Evolutionary conservation across 2,888 invertebrate species (phyloP).

Genomic region (Saturnia japonica): DNA sequence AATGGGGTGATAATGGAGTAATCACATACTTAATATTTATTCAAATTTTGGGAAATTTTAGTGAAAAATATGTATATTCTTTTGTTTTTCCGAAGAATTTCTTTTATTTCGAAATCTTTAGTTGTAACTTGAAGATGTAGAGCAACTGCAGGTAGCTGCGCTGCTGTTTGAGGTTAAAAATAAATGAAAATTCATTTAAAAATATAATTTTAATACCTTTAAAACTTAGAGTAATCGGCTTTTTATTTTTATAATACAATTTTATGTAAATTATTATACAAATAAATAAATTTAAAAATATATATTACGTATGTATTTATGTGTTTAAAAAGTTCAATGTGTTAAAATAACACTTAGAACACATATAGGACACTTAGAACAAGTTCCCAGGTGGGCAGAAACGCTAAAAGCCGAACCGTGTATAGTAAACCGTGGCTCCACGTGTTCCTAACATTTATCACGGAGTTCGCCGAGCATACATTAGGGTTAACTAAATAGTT

Average conservation of each 20-base stretch:
- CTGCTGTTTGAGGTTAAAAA: background rate
- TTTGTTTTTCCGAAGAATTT: too few species aligned
- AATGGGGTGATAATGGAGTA: too few species aligned
- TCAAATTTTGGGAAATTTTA: too few species aligned
- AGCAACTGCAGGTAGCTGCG: too few species aligned
- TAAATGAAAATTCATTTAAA: background rate
- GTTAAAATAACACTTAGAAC: background rate
- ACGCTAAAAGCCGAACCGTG: conserved; percentile 57
- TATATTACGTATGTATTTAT: background rate
- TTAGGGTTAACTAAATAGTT: conserved; percentile 47
- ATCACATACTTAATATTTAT: too few species aligned
- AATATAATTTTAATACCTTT: background rate
- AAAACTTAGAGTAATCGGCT: background rate
- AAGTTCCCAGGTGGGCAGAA: conserved; percentile 50
- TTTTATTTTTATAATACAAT: background rate
- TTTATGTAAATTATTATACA: background rate
- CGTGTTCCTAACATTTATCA: conserved; percentile 57
- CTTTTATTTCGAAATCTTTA: too few species aligned
- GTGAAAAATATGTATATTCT: too few species aligned
- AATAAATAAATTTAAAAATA: background rate
- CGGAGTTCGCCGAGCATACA: conserved; percentile 51
- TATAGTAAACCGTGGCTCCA: conserved; percentile 33
- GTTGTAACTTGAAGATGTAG: too few species aligned
- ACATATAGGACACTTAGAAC: background rate
- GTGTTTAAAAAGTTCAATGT: background rate